Evolutionary conservation across 2,888 invertebrate species (phyloP).

Genomic region (Himalopsyche tibetana): DNA sequence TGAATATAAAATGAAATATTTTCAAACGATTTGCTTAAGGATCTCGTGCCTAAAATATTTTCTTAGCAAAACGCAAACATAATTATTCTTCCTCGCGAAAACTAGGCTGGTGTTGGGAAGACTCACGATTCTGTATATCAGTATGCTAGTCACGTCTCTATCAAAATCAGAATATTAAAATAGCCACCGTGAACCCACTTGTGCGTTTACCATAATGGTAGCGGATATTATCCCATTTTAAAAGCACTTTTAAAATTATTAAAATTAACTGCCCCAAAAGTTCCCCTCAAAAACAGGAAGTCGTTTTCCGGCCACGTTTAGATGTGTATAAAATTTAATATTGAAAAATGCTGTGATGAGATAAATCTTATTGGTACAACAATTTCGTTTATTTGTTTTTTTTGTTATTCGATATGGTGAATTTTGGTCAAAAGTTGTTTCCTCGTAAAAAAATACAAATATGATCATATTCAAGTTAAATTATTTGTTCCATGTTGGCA

Average conservation of each 20-base stretch:
- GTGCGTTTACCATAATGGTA: not conserved
- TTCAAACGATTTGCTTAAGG: not conserved
- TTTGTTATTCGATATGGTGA: not conserved
- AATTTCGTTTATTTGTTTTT: not conserved
- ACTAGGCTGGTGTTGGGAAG: not conserved
- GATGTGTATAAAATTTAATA: not conserved
- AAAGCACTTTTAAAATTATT: not conserved
- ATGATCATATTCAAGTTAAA: no score
- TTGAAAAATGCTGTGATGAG: not conserved
- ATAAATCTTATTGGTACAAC: not conserved
- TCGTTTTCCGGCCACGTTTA: not conserved
- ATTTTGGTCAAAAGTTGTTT: no score
- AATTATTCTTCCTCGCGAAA: not conserved
- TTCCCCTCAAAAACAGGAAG: not conserved
- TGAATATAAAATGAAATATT: not conserved
- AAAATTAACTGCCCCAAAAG: not conserved
- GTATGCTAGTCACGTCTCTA: slow-evolving; percentile 29
- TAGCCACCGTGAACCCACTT: not conserved
- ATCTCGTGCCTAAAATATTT: not conserved
- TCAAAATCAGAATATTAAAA: slow-evolving; percentile 50
- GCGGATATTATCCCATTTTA: not conserved
- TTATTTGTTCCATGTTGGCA: no score
- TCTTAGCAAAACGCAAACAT: not conserved
- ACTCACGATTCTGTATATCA: not conserved
- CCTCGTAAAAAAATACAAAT: no score